Evolutionary conservation across 2,113 vertebrate species (phyloP), one percentile per base, ranked within the genome.

Genomic region (Beaufortia kweichowensis): DNA sequence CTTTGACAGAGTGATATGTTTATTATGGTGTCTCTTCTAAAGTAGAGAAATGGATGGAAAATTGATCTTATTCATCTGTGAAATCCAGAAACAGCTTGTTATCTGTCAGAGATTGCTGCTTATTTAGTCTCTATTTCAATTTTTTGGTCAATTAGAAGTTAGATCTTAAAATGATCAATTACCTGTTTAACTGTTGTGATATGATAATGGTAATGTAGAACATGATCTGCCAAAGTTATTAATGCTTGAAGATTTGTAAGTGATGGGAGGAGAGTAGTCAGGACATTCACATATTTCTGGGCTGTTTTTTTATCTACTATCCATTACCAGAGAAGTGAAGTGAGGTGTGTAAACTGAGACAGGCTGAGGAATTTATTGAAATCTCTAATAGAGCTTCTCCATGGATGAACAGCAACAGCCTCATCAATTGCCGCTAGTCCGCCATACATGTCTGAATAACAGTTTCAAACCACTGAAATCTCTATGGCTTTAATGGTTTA

Each of bases 1-100:
- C 5, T 61, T 63, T 82, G 88, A 83, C 85, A 86, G 83, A 55
- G 39, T 83, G 86, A 89, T 84, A 80, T 76, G 71, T 81, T 43
- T 60, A 26, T 28, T 55, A 70, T 59, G 17, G 55, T 57, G 33
- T 59, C 23, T 28, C 33, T 59, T 71, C 19, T 31, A 73, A 73
- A 61, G 3, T 26, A 72, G 23, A 72, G 39, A 73, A 48, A 46
- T 48, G 24, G 3, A 71, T 6, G 2, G 24, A 26, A 46, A 24
- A 61, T 48, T 73, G 39, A 43, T 73, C 11, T 26, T 73, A n/a
- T 24, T 73, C 35, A 12, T 9, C 15, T 7, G 6, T 60, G 56
- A 73, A 60, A 61, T 71, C 50, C 53, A 60, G 35, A 61, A 61
- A 61, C 26, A 5, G 57, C 70, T 61, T 46, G 57, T 46, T 60